Conservation (phyloP, 2,113 vertebrate species). For the Marmota flaviventris region DNA sequence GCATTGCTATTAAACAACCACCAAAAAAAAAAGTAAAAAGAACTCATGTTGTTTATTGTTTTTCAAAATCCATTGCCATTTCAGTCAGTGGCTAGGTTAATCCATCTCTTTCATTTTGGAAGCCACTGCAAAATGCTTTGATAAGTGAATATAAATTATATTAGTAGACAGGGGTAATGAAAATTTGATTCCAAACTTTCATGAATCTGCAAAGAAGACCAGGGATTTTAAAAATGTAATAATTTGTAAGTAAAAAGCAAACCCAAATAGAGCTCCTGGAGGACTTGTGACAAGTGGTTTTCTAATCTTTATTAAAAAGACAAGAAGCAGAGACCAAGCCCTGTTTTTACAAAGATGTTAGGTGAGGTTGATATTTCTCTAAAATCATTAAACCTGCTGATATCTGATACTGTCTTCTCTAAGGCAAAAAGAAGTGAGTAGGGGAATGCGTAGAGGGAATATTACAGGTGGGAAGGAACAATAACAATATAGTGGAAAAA, state of each 20-base stretch:
- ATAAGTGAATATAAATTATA: conserved; percentile 65
- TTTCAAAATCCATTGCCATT: conserved; percentile 64
- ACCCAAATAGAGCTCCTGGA: conserved; percentile 63
- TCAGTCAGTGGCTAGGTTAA: conserved; percentile 69
- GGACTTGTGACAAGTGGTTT: conserved; percentile 38
- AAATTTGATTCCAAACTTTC: conserved; percentile 72
- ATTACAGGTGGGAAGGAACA: background rate
- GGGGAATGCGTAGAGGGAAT: background rate
- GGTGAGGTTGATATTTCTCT: conserved; percentile 60
- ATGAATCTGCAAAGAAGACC: conserved; percentile 45
- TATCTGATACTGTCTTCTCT: background rate
- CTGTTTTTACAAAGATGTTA: background rate
- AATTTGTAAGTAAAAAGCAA: conserved; percentile 60
- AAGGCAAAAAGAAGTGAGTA: background rate
- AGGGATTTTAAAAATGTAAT: conserved; percentile 36
- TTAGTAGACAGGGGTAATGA: conserved; percentile 54
- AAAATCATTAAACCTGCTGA: conserved; percentile 1
- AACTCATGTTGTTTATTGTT: conserved; percentile 69
- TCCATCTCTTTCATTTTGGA: conserved; percentile 65
- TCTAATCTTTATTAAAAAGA: background rate
- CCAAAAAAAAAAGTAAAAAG: background rate
- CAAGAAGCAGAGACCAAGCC: conserved; percentile 20
- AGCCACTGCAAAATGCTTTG: conserved; percentile 61
- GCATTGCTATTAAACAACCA: background rate
- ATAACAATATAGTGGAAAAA: background rate